These are phyloP conservation scores for Beaufortia kweichowensis DNA, from an alignment of 2,113 vertebrate genomes.

Conservation along the genomic window DNA sequence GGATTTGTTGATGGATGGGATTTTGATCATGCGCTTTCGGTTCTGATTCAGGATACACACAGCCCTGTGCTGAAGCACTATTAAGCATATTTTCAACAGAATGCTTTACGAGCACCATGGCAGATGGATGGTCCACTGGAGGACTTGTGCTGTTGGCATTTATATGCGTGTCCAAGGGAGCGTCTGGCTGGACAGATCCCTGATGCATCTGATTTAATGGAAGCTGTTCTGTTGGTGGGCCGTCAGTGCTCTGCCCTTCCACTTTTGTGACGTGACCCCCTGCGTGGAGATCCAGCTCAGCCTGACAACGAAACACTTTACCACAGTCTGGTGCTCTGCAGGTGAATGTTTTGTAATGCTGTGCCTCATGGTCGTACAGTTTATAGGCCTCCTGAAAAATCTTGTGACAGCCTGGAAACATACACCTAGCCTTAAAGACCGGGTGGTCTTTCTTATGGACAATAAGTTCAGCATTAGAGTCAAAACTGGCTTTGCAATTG, in stretches of 20 bases:
- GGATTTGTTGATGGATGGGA: conserved; percentile 32
- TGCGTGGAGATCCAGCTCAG: conserved; percentile 84
- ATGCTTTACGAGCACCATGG: conserved; percentile 36
- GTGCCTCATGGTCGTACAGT: conserved; percentile 95
- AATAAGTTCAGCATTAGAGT: conserved; percentile 88
- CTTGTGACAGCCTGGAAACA: conserved; percentile 94
- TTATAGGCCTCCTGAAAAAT: conserved; percentile 91
- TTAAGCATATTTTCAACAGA: conserved; percentile 61
- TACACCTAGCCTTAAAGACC: conserved; percentile 89
- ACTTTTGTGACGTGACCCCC: conserved; percentile 73
- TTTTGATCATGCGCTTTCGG: conserved; percentile 34
- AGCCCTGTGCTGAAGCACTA: conserved; percentile 37
- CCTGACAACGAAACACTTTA: conserved; percentile 88
- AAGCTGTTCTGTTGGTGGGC: conserved; percentile 26
- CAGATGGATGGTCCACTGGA: background rate
- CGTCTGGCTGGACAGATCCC: background rate
- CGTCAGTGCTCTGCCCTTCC: conserved; percentile 53
- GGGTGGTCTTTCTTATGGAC: conserved; percentile 87
- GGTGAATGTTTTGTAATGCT: conserved; percentile 95
- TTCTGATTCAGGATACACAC: conserved; percentile 40
- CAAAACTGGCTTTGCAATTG: conserved; percentile 94
- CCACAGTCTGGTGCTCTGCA: conserved; percentile 85
- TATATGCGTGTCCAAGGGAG: background rate
- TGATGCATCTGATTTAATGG: background rate
- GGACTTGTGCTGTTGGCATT: background rate